Evolutionary conservation across 2,888 invertebrate species (phyloP), one percentile per base, ranked within the genome.

Genomic region (Linnaemya vulpina): DNA sequence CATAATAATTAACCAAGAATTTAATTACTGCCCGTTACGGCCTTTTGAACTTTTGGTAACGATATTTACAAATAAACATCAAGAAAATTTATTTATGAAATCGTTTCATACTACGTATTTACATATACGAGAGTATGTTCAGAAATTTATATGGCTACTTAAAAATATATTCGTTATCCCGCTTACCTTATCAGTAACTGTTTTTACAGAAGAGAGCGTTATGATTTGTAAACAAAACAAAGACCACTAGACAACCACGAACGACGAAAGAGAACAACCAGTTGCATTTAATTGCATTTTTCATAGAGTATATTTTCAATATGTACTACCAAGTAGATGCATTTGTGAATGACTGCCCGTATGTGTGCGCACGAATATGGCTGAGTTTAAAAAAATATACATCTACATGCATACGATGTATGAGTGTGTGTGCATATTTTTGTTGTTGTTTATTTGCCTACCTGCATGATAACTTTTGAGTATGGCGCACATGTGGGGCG

Each of bases 401-500:
- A 22, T 22, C 3, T 20, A 22, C 25, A 8, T 4, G 3, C 11
- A 43, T n/a, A 46, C 5, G 15, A 46, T 1, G 15, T 22, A 9
- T 43, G n/a, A 9, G 10, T 25, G 9, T 25, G 13, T 9, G 22
- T 30, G 30, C 30, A 30, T 30, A 30, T 30, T n/a, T 40, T 53
- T n/a, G n/a, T 11, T 46, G 40, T 53, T 68, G 73, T 25, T 67
- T 78, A 25, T 46, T 67, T 68, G 62, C 63, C 46, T 68, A 60
- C 49, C 30, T 79, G 63, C 38, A 70, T 65, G 70, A 70, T 77
- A 62, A 70, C 62, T 79, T 30, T 71, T 49, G 67, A 76, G 83
- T 79, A 80, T 85, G 83, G 80, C 71, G 89, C 89, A 89, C 89
- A 90, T 91, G 89, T 89, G 88, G 88, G 88, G 89, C 88, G 87